Conservation (phyloP, 2,113 vertebrate genomes). For the Mugil cephalus region DNA sequence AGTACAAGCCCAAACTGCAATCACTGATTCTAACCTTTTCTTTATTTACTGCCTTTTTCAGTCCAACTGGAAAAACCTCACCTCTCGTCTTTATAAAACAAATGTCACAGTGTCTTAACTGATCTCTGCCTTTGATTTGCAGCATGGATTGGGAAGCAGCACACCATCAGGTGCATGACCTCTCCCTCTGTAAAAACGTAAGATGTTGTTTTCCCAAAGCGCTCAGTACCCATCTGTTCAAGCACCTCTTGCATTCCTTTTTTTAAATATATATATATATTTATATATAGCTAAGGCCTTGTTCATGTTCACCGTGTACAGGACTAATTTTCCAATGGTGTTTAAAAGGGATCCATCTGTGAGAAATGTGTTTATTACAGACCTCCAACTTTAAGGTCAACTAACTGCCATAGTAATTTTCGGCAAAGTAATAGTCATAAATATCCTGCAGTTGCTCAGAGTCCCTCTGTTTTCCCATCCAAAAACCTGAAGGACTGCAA, state of each 20-base stretch:
- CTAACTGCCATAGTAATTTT: not conserved
- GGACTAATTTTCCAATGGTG: slow-evolving; percentile 7
- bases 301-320: not conserved
- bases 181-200: slow-evolving; percentile 5
- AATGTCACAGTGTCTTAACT: not conserved
- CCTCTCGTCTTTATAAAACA: too few relatives aligned
- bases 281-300: too few relatives aligned
- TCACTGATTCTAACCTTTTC: too few relatives aligned
- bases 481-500: slow-evolving; percentile 21
- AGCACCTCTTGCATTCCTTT: slow-evolving; percentile 23
- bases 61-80: too few relatives aligned
- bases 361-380: slow-evolving; percentile 46
- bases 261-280: too few relatives aligned
- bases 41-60: too few relatives aligned
- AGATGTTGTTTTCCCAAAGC: slow-evolving; percentile 25
- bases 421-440: slow-evolving; percentile 33
- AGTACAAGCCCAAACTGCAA: too few relatives aligned
- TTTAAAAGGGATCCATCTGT: slow-evolving; percentile 1
- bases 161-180: slow-evolving; percentile 16
- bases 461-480: slow-evolving; percentile 1
- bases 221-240: slow-evolving; percentile 38
- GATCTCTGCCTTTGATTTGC: not conserved
- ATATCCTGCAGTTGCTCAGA: slow-evolving; percentile 15
- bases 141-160: not conserved
- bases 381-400: slow-evolving; percentile 19